phyloP scores from a whole-genome alignment of 2,888 invertebrate genomes.

The Mayetiola destructor region DNA sequence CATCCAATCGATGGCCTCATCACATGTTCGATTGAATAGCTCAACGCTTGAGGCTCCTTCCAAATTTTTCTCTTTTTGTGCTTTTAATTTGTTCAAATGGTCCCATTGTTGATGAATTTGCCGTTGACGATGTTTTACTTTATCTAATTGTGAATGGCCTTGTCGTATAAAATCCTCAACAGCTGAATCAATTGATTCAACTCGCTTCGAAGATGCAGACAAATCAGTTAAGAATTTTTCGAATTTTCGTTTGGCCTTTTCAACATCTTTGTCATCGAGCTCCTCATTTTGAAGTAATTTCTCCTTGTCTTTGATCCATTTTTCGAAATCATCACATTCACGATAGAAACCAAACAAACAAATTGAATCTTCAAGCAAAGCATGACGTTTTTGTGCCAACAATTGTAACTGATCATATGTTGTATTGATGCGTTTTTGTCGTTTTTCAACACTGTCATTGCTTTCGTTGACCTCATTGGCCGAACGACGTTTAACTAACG shows the following conservation, averaged over 20 bases:
- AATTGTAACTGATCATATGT: conserved; percentile 70
- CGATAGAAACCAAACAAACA: conserved; percentile 84
- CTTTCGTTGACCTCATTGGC: conserved; percentile 41
- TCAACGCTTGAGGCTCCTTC: conserved; percentile 91
- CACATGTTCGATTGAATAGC: conserved; percentile 87
- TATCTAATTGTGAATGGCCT: conserved; percentile 74
- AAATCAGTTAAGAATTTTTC: conserved; percentile 94
- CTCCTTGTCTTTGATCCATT: conserved; percentile 94
- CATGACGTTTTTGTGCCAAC: conserved; percentile 64
- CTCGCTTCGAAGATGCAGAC: conserved; percentile 80
- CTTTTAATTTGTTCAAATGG: conserved; percentile 67
- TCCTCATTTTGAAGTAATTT: conserved; percentile 71
- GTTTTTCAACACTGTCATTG: conserved; percentile 59
- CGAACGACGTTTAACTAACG: conserved; percentile 34
- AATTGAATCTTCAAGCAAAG: conserved; percentile 81
- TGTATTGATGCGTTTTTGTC: conserved; percentile 63
- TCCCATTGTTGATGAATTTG: conserved; percentile 87
- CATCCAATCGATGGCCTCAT: conserved; percentile 97
- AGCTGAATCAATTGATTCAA: conserved; percentile 76
- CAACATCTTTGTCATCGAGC: conserved; percentile 65
- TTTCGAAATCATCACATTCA: conserved; percentile 95
- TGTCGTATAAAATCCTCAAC: conserved; percentile 72
- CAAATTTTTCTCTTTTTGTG: conserved; percentile 78
- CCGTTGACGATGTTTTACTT: conserved; percentile 57
- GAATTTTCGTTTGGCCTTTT: conserved; percentile 85